Base-by-base conservation (phyloP, 2,113 vertebrate species). In the Atlantisia rogersi region DNA sequence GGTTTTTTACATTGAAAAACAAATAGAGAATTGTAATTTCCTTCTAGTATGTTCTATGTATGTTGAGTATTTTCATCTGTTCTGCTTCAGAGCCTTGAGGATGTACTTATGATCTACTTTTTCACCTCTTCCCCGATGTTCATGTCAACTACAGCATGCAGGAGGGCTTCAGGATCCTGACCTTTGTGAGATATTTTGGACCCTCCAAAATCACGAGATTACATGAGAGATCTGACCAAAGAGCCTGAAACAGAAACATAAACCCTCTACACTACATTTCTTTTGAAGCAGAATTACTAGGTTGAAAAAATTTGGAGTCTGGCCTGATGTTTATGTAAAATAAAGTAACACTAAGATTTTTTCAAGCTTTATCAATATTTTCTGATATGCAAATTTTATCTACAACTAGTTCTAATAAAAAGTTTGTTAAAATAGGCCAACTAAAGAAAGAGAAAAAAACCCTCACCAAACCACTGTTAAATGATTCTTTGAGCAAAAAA, bases 121-220 rank as follows among this genome's bases (percentile, higher is more conserved):
- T 55, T 52, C 70, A 12, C 22, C 20, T 52, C 25, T 50, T 68
- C 7, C 15, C 0, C 0, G 0, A 63, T 11, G 15, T 11, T 64
- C 39, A 53, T 37, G 7, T 9, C 17, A 89, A 5, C 37, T 59
- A 20, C 11, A 84, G 17, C 10, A 31, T 5, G 4, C 25, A 81
- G 16, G 22, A 10, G 4, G 8, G 12, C 24, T 75, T 21, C 19
- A 85, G 48, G 32, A 46, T 64, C 48, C 56, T 68, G 29, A 75
- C 9, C 8, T 50, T 16, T 14, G 15, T 0, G 2, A 46, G 5
- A 6, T 24, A 32, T 4, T 21, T 79, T 91, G 71, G 42, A 55
- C 19, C 4, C 5, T 88, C 82, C 32, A 6, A 93, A 80, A 74
- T 69, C 1, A 40, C 1, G 1, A 69, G 31, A 56, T 76, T 68